Conservation (phyloP, 2,888 invertebrate species). For the Phortica magna region DNA sequence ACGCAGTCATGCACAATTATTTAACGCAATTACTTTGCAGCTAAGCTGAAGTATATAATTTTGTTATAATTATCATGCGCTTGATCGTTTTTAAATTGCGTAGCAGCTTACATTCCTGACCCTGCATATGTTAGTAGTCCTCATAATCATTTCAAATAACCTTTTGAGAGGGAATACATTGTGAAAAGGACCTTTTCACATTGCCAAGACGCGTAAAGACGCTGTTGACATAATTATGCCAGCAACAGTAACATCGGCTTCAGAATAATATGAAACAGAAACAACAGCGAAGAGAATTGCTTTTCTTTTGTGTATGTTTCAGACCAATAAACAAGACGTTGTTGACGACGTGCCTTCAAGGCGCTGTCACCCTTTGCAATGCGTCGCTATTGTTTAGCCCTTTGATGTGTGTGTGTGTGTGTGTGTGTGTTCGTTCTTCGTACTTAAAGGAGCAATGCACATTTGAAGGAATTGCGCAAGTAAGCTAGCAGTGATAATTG, state of each 20-base stretch:
- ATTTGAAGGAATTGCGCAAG: background rate
- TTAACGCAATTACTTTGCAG: background rate
- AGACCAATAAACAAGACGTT: background rate
- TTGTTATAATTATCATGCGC: background rate
- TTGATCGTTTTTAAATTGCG: conserved; percentile 19
- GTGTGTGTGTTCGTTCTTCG: background rate
- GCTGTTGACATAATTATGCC: conserved; percentile 15
- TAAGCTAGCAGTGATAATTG: conserved; percentile 6
- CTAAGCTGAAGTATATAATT: background rate
- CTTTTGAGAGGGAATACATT: background rate
- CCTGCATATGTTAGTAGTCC: background rate
- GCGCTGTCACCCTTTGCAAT: conserved; percentile 14
- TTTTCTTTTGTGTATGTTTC: background rate
- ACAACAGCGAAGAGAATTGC: conserved; percentile 7
- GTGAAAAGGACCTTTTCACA: background rate
- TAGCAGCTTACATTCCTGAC: background rate
- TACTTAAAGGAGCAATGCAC: background rate
- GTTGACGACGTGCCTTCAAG: background rate
- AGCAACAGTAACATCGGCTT: background rate
- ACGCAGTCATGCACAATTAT: background rate
- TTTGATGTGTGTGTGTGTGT: background rate
- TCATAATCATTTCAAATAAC: background rate
- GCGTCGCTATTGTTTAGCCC: background rate
- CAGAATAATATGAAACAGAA: background rate
- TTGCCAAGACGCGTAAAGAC: background rate